These are phyloP conservation scores for Glaucopsyche alexis DNA, from an alignment of 2,888 invertebrate genomes.

Conservation along the genomic window DNA sequence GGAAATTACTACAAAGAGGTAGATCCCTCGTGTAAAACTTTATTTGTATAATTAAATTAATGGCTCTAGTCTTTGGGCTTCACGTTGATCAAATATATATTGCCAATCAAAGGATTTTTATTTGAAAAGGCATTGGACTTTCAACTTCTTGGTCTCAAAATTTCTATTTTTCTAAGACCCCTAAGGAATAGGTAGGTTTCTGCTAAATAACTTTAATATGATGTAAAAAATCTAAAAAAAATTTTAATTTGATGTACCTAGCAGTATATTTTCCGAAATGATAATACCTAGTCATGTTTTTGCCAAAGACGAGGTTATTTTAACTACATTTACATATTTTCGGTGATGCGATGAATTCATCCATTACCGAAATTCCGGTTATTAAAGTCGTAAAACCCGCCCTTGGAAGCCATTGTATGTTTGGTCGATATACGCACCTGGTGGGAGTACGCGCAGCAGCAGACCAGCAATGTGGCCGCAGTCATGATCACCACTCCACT, in stretches of 20 bases:
- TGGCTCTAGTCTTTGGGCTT: not conserved
- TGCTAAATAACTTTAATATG: too few relatives aligned
- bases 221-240: too few relatives aligned
- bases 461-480: slow-evolving; percentile 59
- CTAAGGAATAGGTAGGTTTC: not conserved
- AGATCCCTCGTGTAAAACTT: slow-evolving; percentile 11
- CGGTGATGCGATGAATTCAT: too few relatives aligned
- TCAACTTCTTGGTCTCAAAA: not conserved
- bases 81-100: not conserved
- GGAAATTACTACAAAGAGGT: slow-evolving; percentile 9
- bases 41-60: slow-evolving; percentile 18
- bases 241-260: too few relatives aligned
- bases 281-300: too few relatives aligned
- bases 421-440: slow-evolving; percentile 50
- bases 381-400: too few relatives aligned
- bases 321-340: too few relatives aligned
- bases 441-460: slow-evolving; percentile 64
- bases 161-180: not conserved
- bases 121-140: not conserved
- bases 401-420: not conserved
- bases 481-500: slow-evolving; percentile 59
- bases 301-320: too few relatives aligned
- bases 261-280: too few relatives aligned
- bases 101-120: slow-evolving; percentile 2
- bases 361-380: too few relatives aligned